These are phyloP conservation scores for Thalassophryne amazonica DNA, from an alignment of 2,797 vertebrate species.

Conservation along the genomic window DNA sequence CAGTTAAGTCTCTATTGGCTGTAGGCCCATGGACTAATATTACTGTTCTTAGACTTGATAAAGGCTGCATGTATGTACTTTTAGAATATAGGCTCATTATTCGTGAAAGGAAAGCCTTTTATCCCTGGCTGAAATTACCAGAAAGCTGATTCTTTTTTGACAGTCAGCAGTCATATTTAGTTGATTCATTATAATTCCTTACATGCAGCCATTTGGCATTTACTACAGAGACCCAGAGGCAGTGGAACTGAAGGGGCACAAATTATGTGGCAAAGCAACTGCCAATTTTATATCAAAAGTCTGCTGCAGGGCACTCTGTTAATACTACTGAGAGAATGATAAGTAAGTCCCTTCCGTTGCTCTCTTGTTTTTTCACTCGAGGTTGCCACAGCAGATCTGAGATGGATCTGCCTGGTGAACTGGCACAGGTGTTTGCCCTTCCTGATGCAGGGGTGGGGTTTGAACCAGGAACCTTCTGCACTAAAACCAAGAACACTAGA, in stretches of 20 bases:
- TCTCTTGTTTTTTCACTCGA: too few relatives aligned
- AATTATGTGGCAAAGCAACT: conserved; percentile 29
- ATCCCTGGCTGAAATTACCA: conserved; percentile 34
- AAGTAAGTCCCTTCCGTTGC: conserved; percentile 32
- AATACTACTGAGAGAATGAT: conserved; percentile 19
- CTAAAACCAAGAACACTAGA: too few relatives aligned
- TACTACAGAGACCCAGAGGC: conserved; percentile 22
- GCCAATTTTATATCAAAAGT: conserved; percentile 32
- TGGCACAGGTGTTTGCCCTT: too few relatives aligned
- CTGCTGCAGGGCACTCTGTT: conserved; percentile 34
- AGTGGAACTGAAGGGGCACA: conserved; percentile 14
- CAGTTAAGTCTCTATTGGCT: too few relatives aligned
- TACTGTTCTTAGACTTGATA: conserved; percentile 10
- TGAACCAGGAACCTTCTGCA: too few relatives aligned
- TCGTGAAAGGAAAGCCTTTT: conserved; percentile 21
- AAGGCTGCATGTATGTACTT: conserved; percentile 12
- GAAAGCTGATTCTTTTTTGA: conserved; percentile 33
- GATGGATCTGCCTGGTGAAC: too few relatives aligned
- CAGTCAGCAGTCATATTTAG: conserved; percentile 42
- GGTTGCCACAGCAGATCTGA: too few relatives aligned
- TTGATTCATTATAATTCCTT: conserved; percentile 37
- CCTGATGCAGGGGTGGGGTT: too few relatives aligned
- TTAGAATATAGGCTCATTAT: conserved; percentile 11
- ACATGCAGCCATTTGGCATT: conserved; percentile 12
- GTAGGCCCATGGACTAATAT: too few relatives aligned